phyloP scores from a whole-genome alignment of 2,797 vertebrate genomes.

The Orestias chungarensis region DNA sequence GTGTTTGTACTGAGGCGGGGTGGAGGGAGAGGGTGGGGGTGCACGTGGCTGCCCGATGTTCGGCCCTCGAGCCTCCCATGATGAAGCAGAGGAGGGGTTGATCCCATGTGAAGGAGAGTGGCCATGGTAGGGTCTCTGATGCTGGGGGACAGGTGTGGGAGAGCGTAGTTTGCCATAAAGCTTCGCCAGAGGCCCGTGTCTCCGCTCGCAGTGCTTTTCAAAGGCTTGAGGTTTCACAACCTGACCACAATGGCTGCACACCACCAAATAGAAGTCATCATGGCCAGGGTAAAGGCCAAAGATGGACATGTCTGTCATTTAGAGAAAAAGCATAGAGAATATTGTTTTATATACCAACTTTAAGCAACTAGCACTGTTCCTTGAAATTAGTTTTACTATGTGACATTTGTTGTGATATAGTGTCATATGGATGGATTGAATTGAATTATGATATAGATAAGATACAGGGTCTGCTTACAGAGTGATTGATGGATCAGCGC shows the following conservation, averaged over 20 bases:
- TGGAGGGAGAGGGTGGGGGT: constrained; percentile 81
- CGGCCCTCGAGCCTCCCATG: constrained; percentile 74
- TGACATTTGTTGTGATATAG: not conserved
- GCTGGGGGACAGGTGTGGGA: constrained; percentile 75
- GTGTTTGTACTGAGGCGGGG: constrained; percentile 82
- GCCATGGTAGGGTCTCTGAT: constrained; percentile 81
- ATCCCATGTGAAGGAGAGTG: constrained; percentile 81
- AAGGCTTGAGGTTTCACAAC: constrained; percentile 97
- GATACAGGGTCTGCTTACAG: no score
- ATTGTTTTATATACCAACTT: not conserved
- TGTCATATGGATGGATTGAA: not conserved
- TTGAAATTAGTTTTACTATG: not conserved
- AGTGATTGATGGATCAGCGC: no score
- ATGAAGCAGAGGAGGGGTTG: constrained; percentile 57
- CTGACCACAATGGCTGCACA: constrained; percentile 93
- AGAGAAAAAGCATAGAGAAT: not conserved
- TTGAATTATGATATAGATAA: no score
- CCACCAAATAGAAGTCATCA: constrained; percentile 95
- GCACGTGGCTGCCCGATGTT: constrained; percentile 68
- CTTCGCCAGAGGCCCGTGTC: constrained; percentile 89
- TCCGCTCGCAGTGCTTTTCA: constrained; percentile 93
- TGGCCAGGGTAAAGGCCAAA: constrained; percentile 94
- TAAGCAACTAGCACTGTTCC: not conserved
- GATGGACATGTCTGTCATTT: constrained; percentile 90
- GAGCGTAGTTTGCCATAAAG: constrained; percentile 82